Evolutionary conservation across 1,140 invertebrate genomes (phyloP).

Genomic region (Drosophila punjabiensis): DNA sequence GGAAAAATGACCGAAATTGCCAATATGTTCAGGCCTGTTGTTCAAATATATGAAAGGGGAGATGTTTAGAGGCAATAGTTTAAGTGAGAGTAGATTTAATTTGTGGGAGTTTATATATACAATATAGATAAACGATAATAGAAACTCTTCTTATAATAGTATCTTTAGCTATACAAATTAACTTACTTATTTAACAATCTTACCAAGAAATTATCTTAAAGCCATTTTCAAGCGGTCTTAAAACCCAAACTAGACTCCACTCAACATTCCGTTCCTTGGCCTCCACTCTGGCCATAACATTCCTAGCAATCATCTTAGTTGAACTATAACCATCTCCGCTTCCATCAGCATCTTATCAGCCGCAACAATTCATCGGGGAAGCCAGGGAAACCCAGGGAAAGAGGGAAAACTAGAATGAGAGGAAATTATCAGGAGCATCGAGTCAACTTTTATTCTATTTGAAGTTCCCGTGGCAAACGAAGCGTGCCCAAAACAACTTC

Average conservation of each 20-base stretch:
- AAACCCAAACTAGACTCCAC: neutral
- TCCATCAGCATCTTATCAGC: slow-evolving; percentile 18
- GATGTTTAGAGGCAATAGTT: neutral
- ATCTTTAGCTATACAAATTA: neutral
- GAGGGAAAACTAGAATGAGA: slow-evolving; percentile 24
- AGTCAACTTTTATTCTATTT: slow-evolving; percentile 74
- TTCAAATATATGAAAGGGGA: neutral
- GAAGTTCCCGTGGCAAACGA: slow-evolving; percentile 67
- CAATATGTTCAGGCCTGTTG: neutral
- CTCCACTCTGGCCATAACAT: slow-evolving; percentile 1
- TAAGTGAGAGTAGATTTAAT: neutral
- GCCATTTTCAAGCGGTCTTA: neutral
- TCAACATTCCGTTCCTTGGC: neutral
- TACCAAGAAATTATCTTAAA: neutral
- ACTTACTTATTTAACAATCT: neutral
- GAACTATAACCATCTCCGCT: slow-evolving; percentile 18
- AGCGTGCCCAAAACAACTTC: slow-evolving; percentile 68
- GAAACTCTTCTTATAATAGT: neutral
- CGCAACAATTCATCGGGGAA: slow-evolving; percentile 10
- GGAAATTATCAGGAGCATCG: slow-evolving; percentile 69
- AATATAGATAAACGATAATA: neutral
- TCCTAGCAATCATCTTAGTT: slow-evolving; percentile 21
- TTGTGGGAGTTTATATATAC: neutral
- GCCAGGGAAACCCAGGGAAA: neutral
- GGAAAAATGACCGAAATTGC: neutral